These are phyloP conservation scores for Mionectes olivaceus DNA, from an alignment of 2,797 vertebrate genomes.

Conservation along the genomic window DNA sequence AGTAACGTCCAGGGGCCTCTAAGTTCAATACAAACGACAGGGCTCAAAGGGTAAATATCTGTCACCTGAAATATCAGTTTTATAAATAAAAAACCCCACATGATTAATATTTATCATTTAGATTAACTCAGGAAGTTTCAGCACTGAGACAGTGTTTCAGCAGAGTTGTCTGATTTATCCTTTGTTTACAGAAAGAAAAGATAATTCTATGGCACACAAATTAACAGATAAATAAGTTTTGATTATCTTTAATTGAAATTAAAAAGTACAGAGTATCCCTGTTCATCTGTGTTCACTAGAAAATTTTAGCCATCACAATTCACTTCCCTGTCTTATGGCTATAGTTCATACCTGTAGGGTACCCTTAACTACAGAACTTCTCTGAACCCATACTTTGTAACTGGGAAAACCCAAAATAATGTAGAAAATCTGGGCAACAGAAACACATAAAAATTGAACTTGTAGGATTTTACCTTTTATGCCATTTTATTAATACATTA, in stretches of 20 bases:
- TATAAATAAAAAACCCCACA: background rate
- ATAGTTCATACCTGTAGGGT: background rate
- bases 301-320: background rate
- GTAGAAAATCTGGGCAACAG: background rate
- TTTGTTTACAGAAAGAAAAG: background rate
- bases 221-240: background rate
- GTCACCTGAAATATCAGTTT: background rate
- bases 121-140: background rate
- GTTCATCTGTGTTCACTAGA: background rate
- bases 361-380: background rate
- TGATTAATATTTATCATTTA: background rate
- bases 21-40: background rate
- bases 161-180: rapidly evolving
- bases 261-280: background rate
- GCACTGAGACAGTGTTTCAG: background rate
- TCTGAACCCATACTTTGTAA: background rate
- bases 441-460: background rate
- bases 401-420: background rate
- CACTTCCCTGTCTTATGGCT: background rate
- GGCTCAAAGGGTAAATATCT: background rate
- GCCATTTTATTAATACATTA: background rate
- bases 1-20: background rate
- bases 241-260: background rate
- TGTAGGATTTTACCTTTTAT: background rate
- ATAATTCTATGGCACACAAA: background rate